Percentiles rank a stretch among this genome's conserved stretches.
Evolutionary conservation across 2,113 vertebrate genomes (phyloP).

Genomic region (Phaetusa simplex): DNA sequence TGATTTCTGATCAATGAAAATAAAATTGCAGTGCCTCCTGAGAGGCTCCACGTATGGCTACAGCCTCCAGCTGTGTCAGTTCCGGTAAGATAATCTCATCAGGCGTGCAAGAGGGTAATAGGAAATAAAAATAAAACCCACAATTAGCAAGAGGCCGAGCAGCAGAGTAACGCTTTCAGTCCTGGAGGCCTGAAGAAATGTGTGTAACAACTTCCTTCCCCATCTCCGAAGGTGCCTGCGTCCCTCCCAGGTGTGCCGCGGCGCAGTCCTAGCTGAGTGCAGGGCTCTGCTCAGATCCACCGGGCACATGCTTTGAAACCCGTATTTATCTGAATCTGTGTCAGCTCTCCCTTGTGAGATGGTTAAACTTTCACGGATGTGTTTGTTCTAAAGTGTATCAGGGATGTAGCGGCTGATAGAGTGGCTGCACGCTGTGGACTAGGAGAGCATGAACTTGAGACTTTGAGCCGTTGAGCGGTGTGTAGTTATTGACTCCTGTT

Average conservation of each 20-base stretch:
- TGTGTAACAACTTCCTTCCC: not conserved
- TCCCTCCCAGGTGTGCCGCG: not conserved
- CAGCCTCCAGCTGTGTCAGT: slow-evolving; percentile 84
- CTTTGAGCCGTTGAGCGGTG: not conserved
- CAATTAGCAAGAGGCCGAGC: slow-evolving; percentile 79
- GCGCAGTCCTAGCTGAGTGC: fast-evolving
- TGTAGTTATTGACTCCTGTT: not conserved
- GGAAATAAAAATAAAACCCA: slow-evolving; percentile 84
- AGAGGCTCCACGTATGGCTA: slow-evolving; percentile 78
- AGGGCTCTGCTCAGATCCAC: not conserved
- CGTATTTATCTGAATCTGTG: not conserved
- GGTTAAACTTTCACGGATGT: not conserved
- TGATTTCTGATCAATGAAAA: slow-evolving; percentile 90
- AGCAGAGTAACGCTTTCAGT: slow-evolving; percentile 73
- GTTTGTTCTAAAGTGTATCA: not conserved
- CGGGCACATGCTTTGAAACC: fast-evolving
- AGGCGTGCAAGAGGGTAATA: slow-evolving; percentile 82
- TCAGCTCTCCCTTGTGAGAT: not conserved
- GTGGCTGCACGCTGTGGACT: fast-evolving
- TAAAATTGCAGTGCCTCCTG: slow-evolving; percentile 86
- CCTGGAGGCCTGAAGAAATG: slow-evolving; percentile 21
- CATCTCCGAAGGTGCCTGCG: fast-evolving
- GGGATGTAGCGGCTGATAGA: not conserved
- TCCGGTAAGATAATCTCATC: slow-evolving; percentile 87
- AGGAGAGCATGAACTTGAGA: not conserved